phyloP scores from a whole-genome alignment of 2,797 vertebrate species.

The Fundulus diaphanus region DNA sequence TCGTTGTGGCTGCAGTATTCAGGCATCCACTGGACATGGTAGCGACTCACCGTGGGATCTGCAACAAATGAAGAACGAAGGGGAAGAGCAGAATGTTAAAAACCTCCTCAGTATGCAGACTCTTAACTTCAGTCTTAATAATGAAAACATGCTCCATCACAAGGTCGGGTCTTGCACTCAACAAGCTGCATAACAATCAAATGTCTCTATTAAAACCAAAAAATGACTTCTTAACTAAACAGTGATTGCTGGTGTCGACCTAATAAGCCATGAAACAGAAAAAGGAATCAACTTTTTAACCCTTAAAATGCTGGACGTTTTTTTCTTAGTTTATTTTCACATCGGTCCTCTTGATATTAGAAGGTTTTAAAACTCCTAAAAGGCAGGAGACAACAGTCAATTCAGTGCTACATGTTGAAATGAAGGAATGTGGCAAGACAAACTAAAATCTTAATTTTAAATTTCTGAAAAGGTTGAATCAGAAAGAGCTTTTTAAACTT shows the following conservation, averaged over 20 bases:
- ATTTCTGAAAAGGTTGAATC: not conserved
- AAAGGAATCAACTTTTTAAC: not conserved
- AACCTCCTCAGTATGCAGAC: not conserved
- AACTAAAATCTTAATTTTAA: not conserved
- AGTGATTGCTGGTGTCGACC: not conserved
- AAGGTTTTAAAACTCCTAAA: not conserved
- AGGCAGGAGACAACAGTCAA: not conserved
- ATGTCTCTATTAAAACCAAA: not conserved
- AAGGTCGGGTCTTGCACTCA: not conserved
- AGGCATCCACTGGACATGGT: slow-evolving; percentile 90
- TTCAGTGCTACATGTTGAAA: not conserved
- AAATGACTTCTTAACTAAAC: not conserved
- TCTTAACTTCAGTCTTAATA: not conserved
- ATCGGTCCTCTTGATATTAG: not conserved
- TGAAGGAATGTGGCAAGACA: not conserved
- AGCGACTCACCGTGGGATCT: slow-evolving; percentile 84
- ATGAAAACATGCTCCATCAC: not conserved
- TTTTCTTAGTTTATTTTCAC: not conserved
- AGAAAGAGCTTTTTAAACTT: not conserved
- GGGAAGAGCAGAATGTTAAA: not conserved
- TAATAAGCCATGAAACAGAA: not conserved
- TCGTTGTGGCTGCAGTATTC: slow-evolving; percentile 90
- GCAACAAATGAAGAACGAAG: slow-evolving; percentile 18
- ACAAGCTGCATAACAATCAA: not conserved
- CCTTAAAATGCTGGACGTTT: not conserved